Percentiles rank a stretch among this genome's conserved stretches.
These are phyloP conservation scores for Drosophila quasianomalipes DNA, from an alignment of 2,888 invertebrate species.

Conservation along the genomic window DNA sequence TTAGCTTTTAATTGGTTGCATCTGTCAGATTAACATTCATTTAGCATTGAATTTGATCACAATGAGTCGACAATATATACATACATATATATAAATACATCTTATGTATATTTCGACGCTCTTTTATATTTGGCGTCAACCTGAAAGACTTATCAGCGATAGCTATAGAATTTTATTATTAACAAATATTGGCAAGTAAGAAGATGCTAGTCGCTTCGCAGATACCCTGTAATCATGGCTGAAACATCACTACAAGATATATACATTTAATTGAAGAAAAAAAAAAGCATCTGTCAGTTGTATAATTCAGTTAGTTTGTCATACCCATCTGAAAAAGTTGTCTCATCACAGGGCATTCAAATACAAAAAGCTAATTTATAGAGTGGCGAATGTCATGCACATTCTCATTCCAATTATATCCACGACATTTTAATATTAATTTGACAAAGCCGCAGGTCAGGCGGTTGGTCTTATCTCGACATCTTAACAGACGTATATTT, in stretches of 20 bases:
- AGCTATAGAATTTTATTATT: conserved; percentile 30
- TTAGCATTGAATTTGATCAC: conserved; percentile 12
- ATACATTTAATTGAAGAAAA: neutral
- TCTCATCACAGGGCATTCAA: conserved; percentile 10
- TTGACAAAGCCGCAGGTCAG: conserved; percentile 41
- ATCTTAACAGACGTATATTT: conserved; percentile 12
- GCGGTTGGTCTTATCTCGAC: conserved; percentile 19
- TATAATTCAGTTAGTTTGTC: neutral
- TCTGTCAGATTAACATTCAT: conserved; percentile 1
- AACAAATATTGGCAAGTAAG: neutral
- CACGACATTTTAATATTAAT: conserved; percentile 37
- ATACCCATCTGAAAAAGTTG: neutral
- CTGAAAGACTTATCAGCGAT: conserved; percentile 15
- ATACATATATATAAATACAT: conserved; percentile 1
- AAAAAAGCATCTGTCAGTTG: neutral
- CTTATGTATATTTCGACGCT: neutral
- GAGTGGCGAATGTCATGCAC: conserved; percentile 27
- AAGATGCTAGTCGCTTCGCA: fast-evolving
- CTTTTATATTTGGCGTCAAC: conserved; percentile 4
- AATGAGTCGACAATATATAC: conserved; percentile 15
- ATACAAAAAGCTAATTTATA: conserved; percentile 62
- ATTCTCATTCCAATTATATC: conserved; percentile 30
- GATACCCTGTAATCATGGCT: conserved; percentile 6
- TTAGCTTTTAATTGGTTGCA: conserved; percentile 22
- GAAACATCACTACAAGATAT: neutral